These are phyloP conservation scores for Lerema accius DNA, from an alignment of 1,140 invertebrate genomes.

Conservation along the genomic window DNA sequence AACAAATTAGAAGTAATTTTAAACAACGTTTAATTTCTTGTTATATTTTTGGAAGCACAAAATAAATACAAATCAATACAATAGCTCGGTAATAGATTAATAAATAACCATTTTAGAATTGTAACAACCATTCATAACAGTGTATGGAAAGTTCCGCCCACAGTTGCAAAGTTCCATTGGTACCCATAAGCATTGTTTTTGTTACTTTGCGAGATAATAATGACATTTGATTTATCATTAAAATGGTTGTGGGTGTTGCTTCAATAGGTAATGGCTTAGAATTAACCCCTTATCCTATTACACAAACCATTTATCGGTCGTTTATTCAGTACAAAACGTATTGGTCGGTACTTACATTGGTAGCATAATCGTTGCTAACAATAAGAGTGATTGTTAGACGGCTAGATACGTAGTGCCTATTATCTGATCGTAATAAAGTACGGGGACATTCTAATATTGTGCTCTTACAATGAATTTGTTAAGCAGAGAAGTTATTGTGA, in stretches of 20 bases:
- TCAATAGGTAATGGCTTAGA: constrained; percentile 25
- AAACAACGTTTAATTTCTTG: too few relatives aligned
- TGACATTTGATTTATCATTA: constrained; percentile 26
- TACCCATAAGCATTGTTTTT: constrained; percentile 23
- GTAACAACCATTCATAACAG: constrained; percentile 1
- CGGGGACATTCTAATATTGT: not conserved
- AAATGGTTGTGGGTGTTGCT: constrained; percentile 22
- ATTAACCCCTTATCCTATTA: constrained; percentile 27
- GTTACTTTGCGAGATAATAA: constrained; percentile 27
- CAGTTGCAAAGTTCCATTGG: constrained; percentile 3
- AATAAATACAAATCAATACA: too few relatives aligned
- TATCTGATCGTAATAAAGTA: constrained; percentile 18
- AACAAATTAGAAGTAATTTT: too few relatives aligned
- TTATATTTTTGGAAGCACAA: too few relatives aligned
- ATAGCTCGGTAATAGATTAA: too few relatives aligned
- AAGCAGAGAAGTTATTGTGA: not conserved
- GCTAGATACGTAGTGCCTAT: constrained; percentile 6
- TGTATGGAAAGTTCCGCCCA: constrained; percentile 2
- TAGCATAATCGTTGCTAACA: constrained; percentile 1
- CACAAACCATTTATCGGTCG: constrained; percentile 18
- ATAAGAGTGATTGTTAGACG: constrained; percentile 10
- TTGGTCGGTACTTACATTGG: constrained; percentile 11
- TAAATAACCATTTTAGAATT: too few relatives aligned
- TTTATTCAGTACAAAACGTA: constrained; percentile 16
- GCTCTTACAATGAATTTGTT: too few relatives aligned